phyloP scores from a whole-genome alignment of 2,113 vertebrate species.

The Limnothrissa miodon region DNA sequence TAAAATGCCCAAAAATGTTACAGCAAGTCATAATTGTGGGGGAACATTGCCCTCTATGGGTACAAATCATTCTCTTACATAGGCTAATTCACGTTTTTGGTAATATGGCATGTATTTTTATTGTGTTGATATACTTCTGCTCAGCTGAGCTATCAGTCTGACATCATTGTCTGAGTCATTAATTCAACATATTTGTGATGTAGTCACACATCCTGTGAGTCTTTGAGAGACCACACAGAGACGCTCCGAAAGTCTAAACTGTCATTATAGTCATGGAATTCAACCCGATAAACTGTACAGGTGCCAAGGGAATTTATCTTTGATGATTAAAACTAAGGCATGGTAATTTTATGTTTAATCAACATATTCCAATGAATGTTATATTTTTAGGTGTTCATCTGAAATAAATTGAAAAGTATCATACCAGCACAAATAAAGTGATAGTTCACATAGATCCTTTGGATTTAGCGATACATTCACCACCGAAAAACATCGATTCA shows the following conservation, averaged over 20 bases:
- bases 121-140: not conserved
- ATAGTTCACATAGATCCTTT: slow-evolving; percentile 27
- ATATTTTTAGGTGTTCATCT: not conserved
- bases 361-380: slow-evolving; percentile 36
- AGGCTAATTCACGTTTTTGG: not conserved
- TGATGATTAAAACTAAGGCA: not conserved
- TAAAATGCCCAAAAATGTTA: not conserved
- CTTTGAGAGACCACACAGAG: not conserved
- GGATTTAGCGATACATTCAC: slow-evolving; percentile 43
- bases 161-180: not conserved
- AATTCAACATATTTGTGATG: not conserved
- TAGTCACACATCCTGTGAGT: not conserved
- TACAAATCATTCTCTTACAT: slow-evolving; percentile 21
- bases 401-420: not conserved
- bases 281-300: not conserved
- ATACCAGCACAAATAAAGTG: slow-evolving; percentile 28
- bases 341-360: not conserved
- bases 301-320: not conserved
- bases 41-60: slow-evolving; percentile 61
- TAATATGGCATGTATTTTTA: slow-evolving; percentile 15
- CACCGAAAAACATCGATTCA: slow-evolving; percentile 41
- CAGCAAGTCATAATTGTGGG: slow-evolving; percentile 18
- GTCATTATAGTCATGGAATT: not conserved
- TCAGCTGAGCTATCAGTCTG: not conserved
- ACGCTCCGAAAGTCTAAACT: not conserved